Evolutionary conservation across 64 coral and sea anemone genomes (phyloP).

Genomic region (Dendrophyllia cribrosa): DNA sequence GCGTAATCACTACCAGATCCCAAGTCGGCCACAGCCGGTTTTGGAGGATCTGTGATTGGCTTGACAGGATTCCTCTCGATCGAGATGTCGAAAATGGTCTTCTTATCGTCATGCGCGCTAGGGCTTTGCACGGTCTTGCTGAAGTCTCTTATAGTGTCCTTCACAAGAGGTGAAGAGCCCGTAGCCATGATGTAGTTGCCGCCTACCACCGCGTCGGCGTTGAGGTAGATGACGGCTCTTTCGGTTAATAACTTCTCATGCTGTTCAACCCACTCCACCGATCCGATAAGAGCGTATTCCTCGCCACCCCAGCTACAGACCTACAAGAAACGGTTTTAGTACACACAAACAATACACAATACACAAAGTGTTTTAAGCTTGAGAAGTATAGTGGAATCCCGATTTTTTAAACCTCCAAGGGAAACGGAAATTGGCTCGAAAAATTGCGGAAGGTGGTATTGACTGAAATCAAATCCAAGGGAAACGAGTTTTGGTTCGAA

Average conservation of each 20-base stretch:
- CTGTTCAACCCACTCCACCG: constrained; percentile 91
- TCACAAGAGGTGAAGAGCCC: neutral
- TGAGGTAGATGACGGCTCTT: constrained; percentile 87
- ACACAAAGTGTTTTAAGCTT: too few species aligned
- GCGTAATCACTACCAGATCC: constrained; percentile 90
- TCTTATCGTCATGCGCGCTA: constrained; percentile 70
- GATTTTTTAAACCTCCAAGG: too few species aligned
- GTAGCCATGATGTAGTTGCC: constrained; percentile 58
- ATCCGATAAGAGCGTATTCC: constrained; percentile 75
- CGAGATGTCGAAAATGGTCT: constrained; percentile 81
- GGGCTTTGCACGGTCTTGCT: constrained; percentile 68
- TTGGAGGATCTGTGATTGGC: neutral
- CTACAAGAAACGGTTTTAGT: neutral
- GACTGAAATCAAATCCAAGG: too few species aligned
- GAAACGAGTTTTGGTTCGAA: too few species aligned
- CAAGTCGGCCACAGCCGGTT: constrained; percentile 44
- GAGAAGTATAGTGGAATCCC: too few species aligned
- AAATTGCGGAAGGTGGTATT: too few species aligned
- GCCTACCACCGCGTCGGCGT: constrained; percentile 73
- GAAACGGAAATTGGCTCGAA: too few species aligned
- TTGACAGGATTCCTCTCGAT: constrained; percentile 48
- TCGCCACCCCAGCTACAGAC: constrained; percentile 94
- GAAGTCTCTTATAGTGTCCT: constrained; percentile 66
- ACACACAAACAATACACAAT: too few species aligned
- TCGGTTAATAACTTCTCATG: constrained; percentile 72